These are phyloP conservation scores for Palaemon carinicauda DNA, from an alignment of 1,140 invertebrate genomes.

Conservation along the genomic window DNA sequence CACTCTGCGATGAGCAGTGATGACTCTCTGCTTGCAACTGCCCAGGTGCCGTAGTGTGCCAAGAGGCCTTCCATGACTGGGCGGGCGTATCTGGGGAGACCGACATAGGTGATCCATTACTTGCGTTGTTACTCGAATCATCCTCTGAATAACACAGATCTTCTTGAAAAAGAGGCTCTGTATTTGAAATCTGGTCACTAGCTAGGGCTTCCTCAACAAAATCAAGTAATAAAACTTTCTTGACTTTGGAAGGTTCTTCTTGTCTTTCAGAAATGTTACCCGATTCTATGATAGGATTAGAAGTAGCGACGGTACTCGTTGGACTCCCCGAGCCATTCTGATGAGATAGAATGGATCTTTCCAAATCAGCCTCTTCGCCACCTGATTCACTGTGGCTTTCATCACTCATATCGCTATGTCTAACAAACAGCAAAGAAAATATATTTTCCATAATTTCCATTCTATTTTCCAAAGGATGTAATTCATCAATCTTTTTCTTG, in stretches of 20 bases:
- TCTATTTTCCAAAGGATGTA: slow-evolving; percentile 31
- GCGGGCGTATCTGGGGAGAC: too few species aligned
- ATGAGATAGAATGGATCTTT: slow-evolving; percentile 23
- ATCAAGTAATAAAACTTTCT: background rate
- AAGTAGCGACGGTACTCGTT: background rate
- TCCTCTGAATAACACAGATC: background rate
- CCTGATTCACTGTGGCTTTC: slow-evolving; percentile 39
- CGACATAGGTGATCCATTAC: background rate
- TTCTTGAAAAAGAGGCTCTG: background rate
- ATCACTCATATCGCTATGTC: slow-evolving; percentile 44
- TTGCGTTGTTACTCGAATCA: background rate
- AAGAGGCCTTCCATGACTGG: too few species aligned
- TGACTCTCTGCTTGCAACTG: background rate
- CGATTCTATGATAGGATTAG: background rate
- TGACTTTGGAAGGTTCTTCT: background rate
- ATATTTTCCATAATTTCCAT: slow-evolving; percentile 46
- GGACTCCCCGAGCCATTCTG: slow-evolving; percentile 32
- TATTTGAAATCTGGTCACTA: background rate
- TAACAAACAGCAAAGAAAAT: slow-evolving; percentile 41
- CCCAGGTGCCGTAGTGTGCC: background rate
- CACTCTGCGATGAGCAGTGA: background rate
- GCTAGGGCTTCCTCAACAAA: slow-evolving; percentile 20
- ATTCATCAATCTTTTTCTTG: background rate
- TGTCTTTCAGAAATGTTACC: too few species aligned
- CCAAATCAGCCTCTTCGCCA: slow-evolving; percentile 28